A percentile compares a stretch with the other conserved stretches of the same genome.
Evolutionary conservation across 92 coral and sea anemone genomes (phyloP).

Genomic region (Diadumene lineata): DNA sequence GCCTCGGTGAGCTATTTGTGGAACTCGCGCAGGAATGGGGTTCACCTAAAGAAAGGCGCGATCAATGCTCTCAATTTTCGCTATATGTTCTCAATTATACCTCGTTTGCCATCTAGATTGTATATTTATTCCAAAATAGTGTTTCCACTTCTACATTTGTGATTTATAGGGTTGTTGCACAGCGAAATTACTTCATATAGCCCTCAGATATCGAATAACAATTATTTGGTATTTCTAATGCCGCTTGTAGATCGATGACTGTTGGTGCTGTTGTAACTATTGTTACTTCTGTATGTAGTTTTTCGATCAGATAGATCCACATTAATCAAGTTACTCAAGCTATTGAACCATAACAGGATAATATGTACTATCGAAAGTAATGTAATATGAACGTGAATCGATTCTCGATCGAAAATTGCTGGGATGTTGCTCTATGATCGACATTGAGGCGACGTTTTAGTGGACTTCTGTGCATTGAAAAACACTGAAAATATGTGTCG

Average conservation of each 20-base stretch:
- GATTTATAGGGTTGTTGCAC: background rate
- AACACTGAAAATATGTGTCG: slow-evolving; percentile 3
- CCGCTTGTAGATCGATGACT: background rate
- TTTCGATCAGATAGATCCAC: background rate
- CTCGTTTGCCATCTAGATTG: background rate
- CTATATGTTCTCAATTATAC: slow-evolving; percentile 1
- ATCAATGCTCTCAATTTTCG: background rate
- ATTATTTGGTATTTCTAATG: slow-evolving; percentile 9
- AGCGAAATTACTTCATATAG: background rate
- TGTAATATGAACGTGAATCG: slow-evolving; percentile 13
- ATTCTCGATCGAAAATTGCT: slow-evolving; percentile 7
- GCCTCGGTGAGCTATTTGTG: slow-evolving; percentile 72
- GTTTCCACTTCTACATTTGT: slow-evolving; percentile 14
- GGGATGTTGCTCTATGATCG: background rate
- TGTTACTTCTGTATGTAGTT: background rate
- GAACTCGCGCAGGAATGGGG: slow-evolving; percentile 58
- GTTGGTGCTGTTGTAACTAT: background rate
- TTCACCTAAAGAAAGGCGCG: slow-evolving; percentile 8
- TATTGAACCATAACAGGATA: background rate
- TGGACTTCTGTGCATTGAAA: slow-evolving; percentile 27
- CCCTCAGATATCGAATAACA: slow-evolving; percentile 26
- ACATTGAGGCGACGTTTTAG: slow-evolving; percentile 5
- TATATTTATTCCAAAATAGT: slow-evolving; percentile 6
- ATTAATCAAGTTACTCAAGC: background rate
- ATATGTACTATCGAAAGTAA: background rate